Evolutionary conservation across 2,888 invertebrate species (phyloP), one percentile per base, ranked within the genome.

Genomic region (Apodemia mormo): DNA sequence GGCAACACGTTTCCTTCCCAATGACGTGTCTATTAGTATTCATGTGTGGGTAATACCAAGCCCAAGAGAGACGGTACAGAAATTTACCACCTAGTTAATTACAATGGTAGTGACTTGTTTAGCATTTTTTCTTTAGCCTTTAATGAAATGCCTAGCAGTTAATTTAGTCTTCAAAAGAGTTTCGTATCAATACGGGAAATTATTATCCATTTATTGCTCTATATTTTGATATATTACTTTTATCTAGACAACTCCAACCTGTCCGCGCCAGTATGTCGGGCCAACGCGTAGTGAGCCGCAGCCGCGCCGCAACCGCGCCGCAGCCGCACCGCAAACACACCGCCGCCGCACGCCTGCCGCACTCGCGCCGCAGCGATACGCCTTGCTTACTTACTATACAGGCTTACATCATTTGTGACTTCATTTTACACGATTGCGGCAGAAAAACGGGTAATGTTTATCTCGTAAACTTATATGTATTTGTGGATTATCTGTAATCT

Each of bases 271-370:
- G 69, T 66, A 70, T 68, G 68, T 58, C 68, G 70, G 68, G 70
- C 74, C 68, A 68, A 68, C 67, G 73, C 68, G 72, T 70, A 70
- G 83, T 95, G 70, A 61, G 71, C 52, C 66, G 54, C 56, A 45
- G 66, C 65, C 68, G 72, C 66, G 70, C 68, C 70, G 83, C 95
- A 95, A 78, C 72, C 76, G 77, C 75, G 69, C 71, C 73, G 72
- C 70, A 70, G 67, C 71, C 72, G 72, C 69, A 65, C 72, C 72
- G 72, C 68, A 70, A 68, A 64, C 72, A 72, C 74, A 71, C 72
- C 29, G 12, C 65, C 30, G 68, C 67, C 65, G 67, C 68, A 56
- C 68, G 30, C 61, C 40, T 37, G 49, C 68, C 67, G 66, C 68
- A 65, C 58, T 56, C 66, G 69, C 66, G 68, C 54, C 66, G 70